Conservation (phyloP, 2,113 vertebrate genomes). For the Oriolus oriolus region DNA sequence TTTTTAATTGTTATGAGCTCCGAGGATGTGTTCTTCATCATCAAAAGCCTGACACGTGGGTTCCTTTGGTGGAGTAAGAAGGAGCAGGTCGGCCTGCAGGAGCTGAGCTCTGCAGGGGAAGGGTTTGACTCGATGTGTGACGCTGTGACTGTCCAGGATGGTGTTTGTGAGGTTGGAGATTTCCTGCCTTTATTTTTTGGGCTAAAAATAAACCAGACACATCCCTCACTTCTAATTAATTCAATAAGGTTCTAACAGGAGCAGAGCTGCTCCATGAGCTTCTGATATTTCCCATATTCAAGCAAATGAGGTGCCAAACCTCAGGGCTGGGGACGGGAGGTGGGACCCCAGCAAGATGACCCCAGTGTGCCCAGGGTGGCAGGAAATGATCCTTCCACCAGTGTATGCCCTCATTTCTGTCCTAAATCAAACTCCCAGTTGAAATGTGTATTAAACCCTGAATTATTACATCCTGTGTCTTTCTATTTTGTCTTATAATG, state of each 20-base stretch:
- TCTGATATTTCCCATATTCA: not conserved
- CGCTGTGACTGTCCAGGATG: not conserved
- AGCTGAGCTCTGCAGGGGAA: not conserved
- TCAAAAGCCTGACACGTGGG: not conserved
- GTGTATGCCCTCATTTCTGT: not conserved
- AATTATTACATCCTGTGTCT: not conserved
- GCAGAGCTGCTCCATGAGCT: not conserved
- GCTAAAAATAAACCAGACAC: not conserved
- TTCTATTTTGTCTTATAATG: not conserved
- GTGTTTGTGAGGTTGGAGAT: not conserved
- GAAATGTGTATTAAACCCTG: not conserved
- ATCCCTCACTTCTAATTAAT: not conserved
- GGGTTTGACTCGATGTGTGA: not conserved
- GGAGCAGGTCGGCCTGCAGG: not conserved
- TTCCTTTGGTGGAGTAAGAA: not conserved
- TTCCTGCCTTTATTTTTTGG: not conserved
- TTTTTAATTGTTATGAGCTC: not conserved
- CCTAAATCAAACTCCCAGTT: not conserved
- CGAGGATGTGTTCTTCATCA: not conserved
- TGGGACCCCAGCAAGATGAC: not conserved
- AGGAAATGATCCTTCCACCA: not conserved
- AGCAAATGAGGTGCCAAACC: not conserved
- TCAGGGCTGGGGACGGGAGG: not conserved
- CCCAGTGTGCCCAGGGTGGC: fast-evolving
- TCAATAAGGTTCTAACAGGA: not conserved